Percentiles rank a stretch among this genome's conserved stretches.
Evolutionary conservation across 2,113 vertebrate species (phyloP).

Genomic region (Cariama cristata): DNA sequence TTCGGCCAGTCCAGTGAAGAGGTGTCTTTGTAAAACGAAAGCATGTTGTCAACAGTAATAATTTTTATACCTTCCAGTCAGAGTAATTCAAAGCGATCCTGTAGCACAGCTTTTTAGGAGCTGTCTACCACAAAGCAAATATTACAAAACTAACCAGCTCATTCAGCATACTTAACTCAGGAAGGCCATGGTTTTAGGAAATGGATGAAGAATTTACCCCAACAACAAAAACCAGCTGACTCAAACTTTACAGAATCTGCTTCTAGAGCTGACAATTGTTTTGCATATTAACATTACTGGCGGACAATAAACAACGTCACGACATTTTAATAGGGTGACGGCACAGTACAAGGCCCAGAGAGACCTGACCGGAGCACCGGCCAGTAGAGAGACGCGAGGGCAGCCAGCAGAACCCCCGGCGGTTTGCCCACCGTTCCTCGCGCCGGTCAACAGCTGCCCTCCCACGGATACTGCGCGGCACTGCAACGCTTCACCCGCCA

Average conservation of each 20-base stretch:
- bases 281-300: not conserved
- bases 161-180: not conserved
- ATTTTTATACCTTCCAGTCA: not conserved
- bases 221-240: not conserved
- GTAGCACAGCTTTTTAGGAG: not conserved
- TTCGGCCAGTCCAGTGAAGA: not conserved
- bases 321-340: not conserved
- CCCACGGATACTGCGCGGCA: constrained; percentile 66
- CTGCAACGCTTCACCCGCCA: constrained; percentile 35
- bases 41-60: not conserved
- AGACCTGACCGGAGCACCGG: not conserved
- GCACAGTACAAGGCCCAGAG: not conserved
- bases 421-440: not conserved
- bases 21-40: not conserved
- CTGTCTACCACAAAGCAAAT: not conserved
- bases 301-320: not conserved
- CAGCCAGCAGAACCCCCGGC: not conserved
- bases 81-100: not conserved
- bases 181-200: not conserved
- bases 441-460: constrained; percentile 68
- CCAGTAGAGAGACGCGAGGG: not conserved
- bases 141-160: not conserved
- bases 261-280: not conserved
- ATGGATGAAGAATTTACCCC: not conserved
- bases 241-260: not conserved